Evolutionary conservation across 2,888 invertebrate genomes (phyloP).

Genomic region (Heteromyza rotundicornis): DNA sequence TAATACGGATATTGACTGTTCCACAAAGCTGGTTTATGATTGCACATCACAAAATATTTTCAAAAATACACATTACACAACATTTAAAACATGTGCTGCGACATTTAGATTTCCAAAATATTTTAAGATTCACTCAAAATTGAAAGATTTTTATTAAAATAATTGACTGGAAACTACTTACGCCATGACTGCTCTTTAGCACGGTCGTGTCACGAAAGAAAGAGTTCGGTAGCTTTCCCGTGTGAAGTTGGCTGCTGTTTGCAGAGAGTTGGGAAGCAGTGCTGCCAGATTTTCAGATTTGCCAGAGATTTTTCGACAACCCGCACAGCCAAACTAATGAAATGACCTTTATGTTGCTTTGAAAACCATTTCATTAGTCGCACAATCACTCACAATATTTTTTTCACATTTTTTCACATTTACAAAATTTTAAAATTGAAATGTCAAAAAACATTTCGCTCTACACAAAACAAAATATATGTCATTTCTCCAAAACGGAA

Average conservation of each 20-base stretch:
- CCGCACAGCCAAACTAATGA: too few species aligned
- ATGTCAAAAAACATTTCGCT: too few species aligned
- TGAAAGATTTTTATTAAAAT: not conserved
- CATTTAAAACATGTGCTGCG: not conserved
- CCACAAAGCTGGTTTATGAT: conserved; percentile 61
- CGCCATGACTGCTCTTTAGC: conserved; percentile 51
- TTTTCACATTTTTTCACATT: too few species aligned
- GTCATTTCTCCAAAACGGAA: too few species aligned
- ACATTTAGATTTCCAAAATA: conserved; percentile 26
- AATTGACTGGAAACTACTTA: conserved; percentile 39
- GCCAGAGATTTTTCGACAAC: too few species aligned
- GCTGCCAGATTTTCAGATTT: too few species aligned
- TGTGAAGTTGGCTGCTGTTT: not conserved
- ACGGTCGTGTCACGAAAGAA: conserved; percentile 46
- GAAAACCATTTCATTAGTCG: too few species aligned
- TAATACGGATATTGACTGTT: conserved; percentile 47
- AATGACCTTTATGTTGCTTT: too few species aligned
- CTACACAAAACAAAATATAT: too few species aligned
- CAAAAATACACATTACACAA: not conserved
- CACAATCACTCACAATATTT: too few species aligned
- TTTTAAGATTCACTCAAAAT: conserved; percentile 28
- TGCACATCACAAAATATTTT: conserved; percentile 36
- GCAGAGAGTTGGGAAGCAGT: too few species aligned
- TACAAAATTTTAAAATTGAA: too few species aligned
- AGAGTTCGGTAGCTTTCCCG: conserved; percentile 8